A percentile compares a stretch with the other conserved stretches of the same genome.
Conservation (phyloP, 2,113 vertebrate genomes). For the Hiodon tergisus region DNA sequence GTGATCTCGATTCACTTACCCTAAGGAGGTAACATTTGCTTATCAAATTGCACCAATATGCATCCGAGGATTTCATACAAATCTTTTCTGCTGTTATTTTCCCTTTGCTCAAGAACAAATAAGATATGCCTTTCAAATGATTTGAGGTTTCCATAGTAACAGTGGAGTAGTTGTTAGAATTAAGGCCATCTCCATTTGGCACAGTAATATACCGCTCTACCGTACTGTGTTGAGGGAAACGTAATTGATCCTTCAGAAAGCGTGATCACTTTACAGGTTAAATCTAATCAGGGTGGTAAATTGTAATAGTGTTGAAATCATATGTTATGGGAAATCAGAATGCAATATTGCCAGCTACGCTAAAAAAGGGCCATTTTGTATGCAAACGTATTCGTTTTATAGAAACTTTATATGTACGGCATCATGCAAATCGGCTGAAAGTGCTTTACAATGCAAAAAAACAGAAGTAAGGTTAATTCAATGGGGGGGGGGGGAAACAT, state of each 20-base stretch:
- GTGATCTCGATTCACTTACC: neutral
- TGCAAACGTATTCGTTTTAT: too few relatives aligned
- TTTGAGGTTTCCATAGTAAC: conserved; percentile 7
- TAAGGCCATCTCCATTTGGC: neutral
- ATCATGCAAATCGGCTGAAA: neutral
- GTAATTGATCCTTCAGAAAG: too few relatives aligned
- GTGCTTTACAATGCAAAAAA: neutral
- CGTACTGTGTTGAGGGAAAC: neutral
- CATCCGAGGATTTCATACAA: too few relatives aligned
- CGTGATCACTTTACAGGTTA: too few relatives aligned
- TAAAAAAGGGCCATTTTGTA: too few relatives aligned
- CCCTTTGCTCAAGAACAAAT: neutral
- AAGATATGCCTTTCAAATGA: neutral
- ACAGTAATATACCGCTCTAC: neutral
- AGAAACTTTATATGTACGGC: neutral
- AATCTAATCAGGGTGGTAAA: too few relatives aligned
- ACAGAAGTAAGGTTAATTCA: neutral
- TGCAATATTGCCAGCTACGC: too few relatives aligned
- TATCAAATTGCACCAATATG: too few relatives aligned
- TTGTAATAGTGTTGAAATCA: too few relatives aligned
- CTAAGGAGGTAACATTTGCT: neutral
- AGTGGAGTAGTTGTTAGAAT: too few relatives aligned
- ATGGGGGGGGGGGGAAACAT: too few relatives aligned
- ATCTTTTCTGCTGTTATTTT: neutral
- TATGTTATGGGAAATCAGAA: too few relatives aligned